A percentile compares a stretch with the other conserved stretches of the same genome.
Evolutionary conservation across 1,140 invertebrate genomes (phyloP).

Genomic region (Lordiphosa clarofinis): DNA sequence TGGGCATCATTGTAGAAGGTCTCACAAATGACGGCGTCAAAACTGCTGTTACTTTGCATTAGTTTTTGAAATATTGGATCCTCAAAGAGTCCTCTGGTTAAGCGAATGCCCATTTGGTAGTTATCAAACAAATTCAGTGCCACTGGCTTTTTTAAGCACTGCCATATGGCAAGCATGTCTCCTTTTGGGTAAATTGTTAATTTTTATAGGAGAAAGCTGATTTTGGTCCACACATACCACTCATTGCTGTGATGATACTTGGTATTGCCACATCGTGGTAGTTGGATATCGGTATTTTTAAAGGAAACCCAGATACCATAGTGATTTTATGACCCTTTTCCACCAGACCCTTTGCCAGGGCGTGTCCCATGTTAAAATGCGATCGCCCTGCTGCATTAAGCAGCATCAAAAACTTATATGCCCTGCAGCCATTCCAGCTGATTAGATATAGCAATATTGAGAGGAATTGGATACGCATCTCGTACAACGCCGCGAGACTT

Average conservation of each 20-base stretch:
- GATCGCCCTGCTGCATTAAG: conserved; percentile 81
- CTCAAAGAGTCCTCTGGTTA: conserved; percentile 31
- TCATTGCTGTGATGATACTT: conserved; percentile 28
- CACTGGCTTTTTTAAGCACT: conserved; percentile 26
- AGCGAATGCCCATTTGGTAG: conserved; percentile 38
- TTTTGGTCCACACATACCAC: conserved; percentile 5
- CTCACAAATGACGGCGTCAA: conserved; percentile 68
- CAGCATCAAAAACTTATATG: conserved; percentile 74
- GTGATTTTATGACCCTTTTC: conserved; percentile 82
- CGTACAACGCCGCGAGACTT: too few species aligned
- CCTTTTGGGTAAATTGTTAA: conserved; percentile 7
- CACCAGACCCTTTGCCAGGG: conserved; percentile 81
- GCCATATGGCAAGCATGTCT: conserved; percentile 30
- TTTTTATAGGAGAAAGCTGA: too few species aligned
- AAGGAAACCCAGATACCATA: conserved; percentile 80
- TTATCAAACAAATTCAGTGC: conserved; percentile 31
- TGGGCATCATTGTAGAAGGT: conserved; percentile 67
- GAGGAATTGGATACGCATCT: conserved; percentile 16
- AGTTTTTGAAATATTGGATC: conserved; percentile 34
- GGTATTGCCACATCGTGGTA: conserved; percentile 79
- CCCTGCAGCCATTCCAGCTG: conserved; percentile 7
- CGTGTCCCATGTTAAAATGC: conserved; percentile 81
- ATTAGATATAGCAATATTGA: conserved; percentile 19
- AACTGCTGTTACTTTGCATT: conserved; percentile 35
- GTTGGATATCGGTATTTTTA: conserved; percentile 79